Conservation (phyloP, 2,888 invertebrate genomes). For the Agriopis aurantiaria region DNA sequence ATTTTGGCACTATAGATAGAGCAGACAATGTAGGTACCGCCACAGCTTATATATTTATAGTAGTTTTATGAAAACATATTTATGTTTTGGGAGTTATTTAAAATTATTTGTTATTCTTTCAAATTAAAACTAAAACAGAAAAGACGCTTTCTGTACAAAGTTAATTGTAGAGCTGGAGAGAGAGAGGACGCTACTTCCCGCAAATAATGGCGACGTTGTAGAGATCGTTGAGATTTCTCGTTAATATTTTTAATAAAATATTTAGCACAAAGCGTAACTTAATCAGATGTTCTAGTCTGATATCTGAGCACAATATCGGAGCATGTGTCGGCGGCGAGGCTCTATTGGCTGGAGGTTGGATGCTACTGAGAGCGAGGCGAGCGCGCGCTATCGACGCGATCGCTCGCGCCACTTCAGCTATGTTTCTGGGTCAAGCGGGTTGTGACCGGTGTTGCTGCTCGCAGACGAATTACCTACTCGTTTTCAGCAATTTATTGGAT, state of each 20-base stretch:
- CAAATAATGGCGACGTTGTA: background rate
- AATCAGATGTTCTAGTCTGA: conserved; percentile 30
- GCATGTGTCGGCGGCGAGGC: conserved; percentile 29
- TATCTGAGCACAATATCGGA: conserved; percentile 18
- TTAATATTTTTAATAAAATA: conserved; percentile 3
- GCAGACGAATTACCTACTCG: conserved; percentile 52
- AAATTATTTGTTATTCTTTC: too few species aligned
- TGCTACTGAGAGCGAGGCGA: conserved; percentile 36
- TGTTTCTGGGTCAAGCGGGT: conserved; percentile 77
- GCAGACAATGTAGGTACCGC: too few species aligned
- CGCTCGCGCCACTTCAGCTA: conserved; percentile 66
- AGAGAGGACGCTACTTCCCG: background rate
- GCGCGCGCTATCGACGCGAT: conserved; percentile 76
- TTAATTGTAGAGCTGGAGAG: too few species aligned
- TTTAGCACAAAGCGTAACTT: conserved; percentile 18
- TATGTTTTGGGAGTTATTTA: too few species aligned
- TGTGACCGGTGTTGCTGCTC: conserved; percentile 64
- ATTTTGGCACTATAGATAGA: too few species aligned
- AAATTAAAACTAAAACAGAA: too few species aligned
- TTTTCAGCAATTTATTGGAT: conserved; percentile 61
- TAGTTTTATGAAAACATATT: too few species aligned
- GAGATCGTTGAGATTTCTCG: background rate
- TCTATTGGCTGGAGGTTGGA: conserved; percentile 31
- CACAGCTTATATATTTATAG: too few species aligned
- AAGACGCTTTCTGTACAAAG: too few species aligned